A percentile compares a stretch with the other conserved stretches of the same genome.
phyloP scores from a whole-genome alignment of 2,888 invertebrate species.

The Muscina levida region DNA sequence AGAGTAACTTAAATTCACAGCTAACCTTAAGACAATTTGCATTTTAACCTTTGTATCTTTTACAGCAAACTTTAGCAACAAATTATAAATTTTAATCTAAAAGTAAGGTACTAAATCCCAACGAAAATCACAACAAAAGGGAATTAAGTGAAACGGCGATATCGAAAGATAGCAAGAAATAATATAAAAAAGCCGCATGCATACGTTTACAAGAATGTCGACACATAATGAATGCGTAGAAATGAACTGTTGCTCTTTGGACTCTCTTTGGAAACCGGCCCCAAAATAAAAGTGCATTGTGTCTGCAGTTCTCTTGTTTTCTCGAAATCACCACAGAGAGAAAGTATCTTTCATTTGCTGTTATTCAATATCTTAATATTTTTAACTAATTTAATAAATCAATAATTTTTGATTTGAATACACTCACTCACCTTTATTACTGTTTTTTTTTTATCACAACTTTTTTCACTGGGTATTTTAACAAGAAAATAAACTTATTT shows the following conservation, averaged over 20 bases:
- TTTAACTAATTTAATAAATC: conserved; percentile 12
- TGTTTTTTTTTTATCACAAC: not conserved
- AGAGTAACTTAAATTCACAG: no score
- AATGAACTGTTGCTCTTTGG: conserved; percentile 23
- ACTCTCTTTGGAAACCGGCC: conserved; percentile 5
- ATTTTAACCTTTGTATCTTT: conserved; percentile 27
- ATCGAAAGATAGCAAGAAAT: not conserved
- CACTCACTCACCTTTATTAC: conserved; percentile 51
- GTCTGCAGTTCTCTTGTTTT: not conserved
- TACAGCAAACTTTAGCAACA: not conserved
- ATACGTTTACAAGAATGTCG: not conserved
- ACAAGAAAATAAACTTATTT: not conserved
- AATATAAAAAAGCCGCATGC: not conserved
- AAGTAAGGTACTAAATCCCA: not conserved
- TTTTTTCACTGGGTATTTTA: conserved; percentile 27
- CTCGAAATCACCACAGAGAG: not conserved
- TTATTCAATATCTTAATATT: not conserved
- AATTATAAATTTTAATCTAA: not conserved
- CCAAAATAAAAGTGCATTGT: not conserved
- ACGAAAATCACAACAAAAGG: not conserved
- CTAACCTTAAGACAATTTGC: not conserved
- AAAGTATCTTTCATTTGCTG: conserved; percentile 17
- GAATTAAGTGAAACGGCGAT: not conserved
- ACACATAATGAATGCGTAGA: not conserved
- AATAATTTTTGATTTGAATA: conserved; percentile 3